phyloP scores from a whole-genome alignment of 2,113 vertebrate genomes.

The Todiramphus chloris region DNA sequence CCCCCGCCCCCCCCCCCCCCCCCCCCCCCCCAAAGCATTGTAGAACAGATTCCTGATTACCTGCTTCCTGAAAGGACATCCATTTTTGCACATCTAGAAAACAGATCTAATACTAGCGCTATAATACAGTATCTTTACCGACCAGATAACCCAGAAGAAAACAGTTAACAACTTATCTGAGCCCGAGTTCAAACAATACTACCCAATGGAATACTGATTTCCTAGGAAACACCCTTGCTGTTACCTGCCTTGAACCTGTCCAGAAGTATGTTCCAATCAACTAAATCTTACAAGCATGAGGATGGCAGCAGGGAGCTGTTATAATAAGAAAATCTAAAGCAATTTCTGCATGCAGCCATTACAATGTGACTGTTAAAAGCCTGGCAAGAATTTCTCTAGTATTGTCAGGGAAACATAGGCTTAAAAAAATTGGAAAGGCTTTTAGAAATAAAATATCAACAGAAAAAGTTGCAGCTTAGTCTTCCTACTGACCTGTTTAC shows the following conservation, averaged over 20 bases:
- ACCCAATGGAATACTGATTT: neutral
- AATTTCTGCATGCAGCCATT: neutral
- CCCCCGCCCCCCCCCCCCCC: no score
- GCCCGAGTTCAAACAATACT: neutral
- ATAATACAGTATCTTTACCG: neutral
- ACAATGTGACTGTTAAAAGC: neutral
- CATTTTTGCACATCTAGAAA: neutral
- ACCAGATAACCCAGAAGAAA: neutral
- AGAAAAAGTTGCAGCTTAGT: constrained; percentile 3
- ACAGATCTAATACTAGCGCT: neutral
- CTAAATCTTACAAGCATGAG: neutral
- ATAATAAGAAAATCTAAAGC: neutral
- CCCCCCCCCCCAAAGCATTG: neutral
- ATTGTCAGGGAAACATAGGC: neutral
- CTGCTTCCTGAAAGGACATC: neutral
- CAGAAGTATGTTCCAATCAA: neutral
- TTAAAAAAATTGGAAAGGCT: neutral
- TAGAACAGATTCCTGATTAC: neutral
- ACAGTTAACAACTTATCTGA: neutral
- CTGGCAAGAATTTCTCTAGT: neutral
- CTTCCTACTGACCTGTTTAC: neutral
- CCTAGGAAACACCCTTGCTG: neutral
- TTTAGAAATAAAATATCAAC: neutral
- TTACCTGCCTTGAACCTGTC: neutral
- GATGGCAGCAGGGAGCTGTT: neutral